Evolutionary conservation across 2,113 vertebrate genomes (phyloP), one percentile per base, ranked within the genome.

Genomic region (Trachemys scripta): DNA sequence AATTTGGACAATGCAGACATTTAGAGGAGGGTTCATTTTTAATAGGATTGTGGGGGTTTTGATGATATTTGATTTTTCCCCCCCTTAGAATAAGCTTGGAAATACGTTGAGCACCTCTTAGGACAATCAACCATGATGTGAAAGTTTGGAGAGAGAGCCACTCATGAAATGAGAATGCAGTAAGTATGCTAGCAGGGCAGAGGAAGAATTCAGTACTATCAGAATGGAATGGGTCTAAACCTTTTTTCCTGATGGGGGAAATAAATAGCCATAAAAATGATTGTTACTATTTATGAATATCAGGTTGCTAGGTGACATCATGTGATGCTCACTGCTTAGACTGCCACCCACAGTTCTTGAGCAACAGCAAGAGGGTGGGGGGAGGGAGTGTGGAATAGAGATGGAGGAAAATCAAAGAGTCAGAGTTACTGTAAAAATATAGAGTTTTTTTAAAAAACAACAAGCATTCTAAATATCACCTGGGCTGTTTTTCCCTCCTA

Each of bases 301-400:
- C 81, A 51, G 6, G 98, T 98, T 98, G 98, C 98, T 98, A 98
- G 97, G 98, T 98, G 98, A 98, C 97, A 97, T 93, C 86, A 65
- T 85, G 94, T 95, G 95, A 97, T 94, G 96, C 85, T 96, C 94
- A 75, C 85, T 80, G 72, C 94, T 89, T 97, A 97, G 97, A 96
- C 2, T 56, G 83, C 96, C 98, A 97, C 97, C 98, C 97, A 97
- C 96, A 92, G 93, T 91, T 94, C 95, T 97, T 92, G 96, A 95
- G 98, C 96, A 97, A 96, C 94, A 96, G 95, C 92, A 96, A 75
- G 88, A 42, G 96, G 95, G 57, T 91, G 88, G 53, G 95, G 90
- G 96, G 91, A 14, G 50, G 93, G 88, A 88, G 81, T 92, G 90
- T 38, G 82, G 92, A 90, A 95, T 54, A 69, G 57, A 19, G 31